Base-by-base conservation (phyloP, 1,140 invertebrate species). In the Lutraria rhynchaena region DNA sequence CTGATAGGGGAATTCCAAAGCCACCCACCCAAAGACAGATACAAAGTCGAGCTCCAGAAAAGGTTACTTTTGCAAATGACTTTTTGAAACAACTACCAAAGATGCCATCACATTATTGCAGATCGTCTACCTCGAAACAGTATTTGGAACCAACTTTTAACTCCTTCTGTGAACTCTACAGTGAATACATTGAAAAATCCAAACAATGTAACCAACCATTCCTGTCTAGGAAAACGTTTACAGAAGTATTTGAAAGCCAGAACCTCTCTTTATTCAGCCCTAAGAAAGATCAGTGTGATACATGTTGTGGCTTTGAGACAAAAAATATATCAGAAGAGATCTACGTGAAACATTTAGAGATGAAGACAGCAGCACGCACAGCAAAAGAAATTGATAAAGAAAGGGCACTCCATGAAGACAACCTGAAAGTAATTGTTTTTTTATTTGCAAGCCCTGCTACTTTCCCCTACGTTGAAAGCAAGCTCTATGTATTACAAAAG, bases 281-380 rank as follows among this genome's bases (percentile, higher is more conserved):
- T 35, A 53, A 55, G 53, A 73, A 73, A 57, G 69, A 73, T 29
- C 51, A 55, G 33, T 73, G 69, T 73, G 69, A 73, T 55, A 19
- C 19, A 35, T 73, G 69, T 55, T 31, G 24, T n/a, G 46, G 22
- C 9, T 73, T 55, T 55, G n/a, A 73, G 37, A 33, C 29, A 13
- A 24, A 24, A 19, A 73, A 22, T 29, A 31, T 73, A 27, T 9
- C 22, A n/a, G 46, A 27, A 55, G 41, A 73, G 15, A 31, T 29
- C 17, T 73, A 73, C 35, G 29, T 31, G 53, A 22, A 71, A 33
- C 71, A 74, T 24, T 57, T 76, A 17, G 9, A 41, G 22, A 44
- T 11, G 4, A 76, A 49, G 31, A 22, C n/a, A 1, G 35, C 53
- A 9, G 46, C 46, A 5, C 22, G 29, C 27, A 41, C 41, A 3